Conservation (phyloP, 2,888 invertebrate genomes). For the Tachina fera region DNA sequence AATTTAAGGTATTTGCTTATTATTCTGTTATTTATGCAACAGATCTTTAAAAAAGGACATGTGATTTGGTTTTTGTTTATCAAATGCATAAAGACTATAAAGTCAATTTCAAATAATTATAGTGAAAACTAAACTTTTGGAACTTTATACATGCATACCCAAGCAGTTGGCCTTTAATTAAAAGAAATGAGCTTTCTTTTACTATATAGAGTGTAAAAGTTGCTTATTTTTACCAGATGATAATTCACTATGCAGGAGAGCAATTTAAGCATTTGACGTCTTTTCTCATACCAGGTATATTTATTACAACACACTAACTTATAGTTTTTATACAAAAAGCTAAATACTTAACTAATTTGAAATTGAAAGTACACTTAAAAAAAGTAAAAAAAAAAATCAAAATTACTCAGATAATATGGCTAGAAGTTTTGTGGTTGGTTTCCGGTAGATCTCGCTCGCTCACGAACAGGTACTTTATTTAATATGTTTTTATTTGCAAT, state of each 20-base stretch:
- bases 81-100: conserved; percentile 3
- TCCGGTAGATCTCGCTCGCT: conserved; percentile 50
- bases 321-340: conserved; percentile 40
- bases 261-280: conserved; percentile 45
- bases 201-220: conserved; percentile 19
- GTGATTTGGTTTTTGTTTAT: not conserved
- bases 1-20: conserved; percentile 8
- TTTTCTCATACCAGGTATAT: conserved; percentile 62
- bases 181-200: conserved; percentile 25
- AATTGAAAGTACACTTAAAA: conserved; percentile 62
- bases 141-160: not conserved
- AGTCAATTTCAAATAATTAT: conserved; percentile 33
- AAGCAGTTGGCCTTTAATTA: conserved; percentile 39
- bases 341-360: conserved; percentile 48
- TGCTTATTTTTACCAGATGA: conserved; percentile 41
- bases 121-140: conserved; percentile 23
- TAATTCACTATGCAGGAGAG: conserved; percentile 36
- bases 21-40: conserved; percentile 22
- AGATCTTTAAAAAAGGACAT: not conserved
- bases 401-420: conserved; percentile 41
- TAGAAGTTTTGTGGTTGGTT: conserved; percentile 60
- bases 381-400: conserved; percentile 36
- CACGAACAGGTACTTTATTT: conserved; percentile 65
- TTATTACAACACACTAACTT: conserved; percentile 37
- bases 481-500: conserved; percentile 60